phyloP scores from a whole-genome alignment of 2,888 invertebrate species.

The Synergus japonicus region DNA sequence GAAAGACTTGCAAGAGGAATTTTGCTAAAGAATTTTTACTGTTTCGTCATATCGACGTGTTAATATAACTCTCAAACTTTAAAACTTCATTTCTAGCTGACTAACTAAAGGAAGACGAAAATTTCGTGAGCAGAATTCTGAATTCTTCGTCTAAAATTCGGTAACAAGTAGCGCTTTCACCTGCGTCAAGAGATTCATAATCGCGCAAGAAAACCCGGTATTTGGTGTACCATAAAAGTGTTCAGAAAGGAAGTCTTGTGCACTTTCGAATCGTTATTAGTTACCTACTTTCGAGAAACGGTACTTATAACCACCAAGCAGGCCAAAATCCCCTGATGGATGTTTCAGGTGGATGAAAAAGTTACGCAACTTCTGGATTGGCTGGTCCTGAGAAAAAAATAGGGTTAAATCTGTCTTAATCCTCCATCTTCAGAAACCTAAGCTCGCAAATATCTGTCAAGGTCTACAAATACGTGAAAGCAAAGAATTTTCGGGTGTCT shows the following conservation, averaged over 20 bases:
- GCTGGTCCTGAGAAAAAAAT: conserved; percentile 58
- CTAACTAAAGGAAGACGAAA: background rate
- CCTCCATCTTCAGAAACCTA: conserved; percentile 52
- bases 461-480: conserved; percentile 35
- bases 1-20: background rate
- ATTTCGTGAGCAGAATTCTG: background rate
- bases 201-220: conserved; percentile 16
- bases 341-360: conserved; percentile 39
- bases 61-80: background rate
- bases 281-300: conserved; percentile 47
- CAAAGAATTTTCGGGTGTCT: conserved; percentile 2
- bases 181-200: conserved; percentile 1
- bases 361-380: conserved; percentile 47
- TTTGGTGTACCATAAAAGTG: conserved; percentile 3
- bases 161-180: conserved; percentile 38
- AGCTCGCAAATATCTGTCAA: background rate
- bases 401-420: conserved; percentile 68
- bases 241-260: conserved; percentile 17
- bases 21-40: background rate
- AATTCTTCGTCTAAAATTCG: background rate
- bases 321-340: conserved; percentile 12
- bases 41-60: background rate
- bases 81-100: background rate
- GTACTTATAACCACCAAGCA: conserved; percentile 35
- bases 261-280: conserved; percentile 50